Conservation (phyloP, 2,797 vertebrate genomes). For the Alectoris magna region DNA sequence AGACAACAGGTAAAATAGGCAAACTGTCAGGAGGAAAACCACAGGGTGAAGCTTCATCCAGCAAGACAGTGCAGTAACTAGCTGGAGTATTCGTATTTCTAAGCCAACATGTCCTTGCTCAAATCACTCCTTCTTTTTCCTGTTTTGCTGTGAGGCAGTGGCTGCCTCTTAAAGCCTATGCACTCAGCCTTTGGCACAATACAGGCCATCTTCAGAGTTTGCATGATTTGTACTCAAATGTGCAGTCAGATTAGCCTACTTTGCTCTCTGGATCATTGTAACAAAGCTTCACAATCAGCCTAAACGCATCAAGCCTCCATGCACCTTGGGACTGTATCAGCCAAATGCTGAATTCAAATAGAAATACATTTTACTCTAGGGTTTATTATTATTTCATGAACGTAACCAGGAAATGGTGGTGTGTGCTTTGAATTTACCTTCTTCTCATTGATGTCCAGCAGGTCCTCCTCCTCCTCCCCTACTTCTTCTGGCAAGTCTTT, state of each 20-base stretch:
- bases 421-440: constrained; percentile 80
- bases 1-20: neutral
- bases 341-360: neutral
- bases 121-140: neutral
- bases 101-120: neutral
- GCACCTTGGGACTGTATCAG: neutral
- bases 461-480: constrained; percentile 81
- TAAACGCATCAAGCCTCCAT: neutral
- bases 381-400: neutral
- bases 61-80: neutral
- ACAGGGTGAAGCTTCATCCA: neutral
- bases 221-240: neutral
- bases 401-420: neutral
- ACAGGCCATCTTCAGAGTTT: neutral
- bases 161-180: neutral
- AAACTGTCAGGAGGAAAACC: neutral
- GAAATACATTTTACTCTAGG: neutral
- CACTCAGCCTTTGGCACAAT: neutral
- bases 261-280: neutral
- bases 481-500: constrained; percentile 77
- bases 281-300: neutral
- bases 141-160: neutral
- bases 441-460: constrained; percentile 83
- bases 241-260: neutral
- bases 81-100: neutral